Percentiles rank a stretch among this genome's conserved stretches.
Evolutionary conservation across 2,797 vertebrate species (phyloP).

Genomic region (Smutsia temminckii): DNA sequence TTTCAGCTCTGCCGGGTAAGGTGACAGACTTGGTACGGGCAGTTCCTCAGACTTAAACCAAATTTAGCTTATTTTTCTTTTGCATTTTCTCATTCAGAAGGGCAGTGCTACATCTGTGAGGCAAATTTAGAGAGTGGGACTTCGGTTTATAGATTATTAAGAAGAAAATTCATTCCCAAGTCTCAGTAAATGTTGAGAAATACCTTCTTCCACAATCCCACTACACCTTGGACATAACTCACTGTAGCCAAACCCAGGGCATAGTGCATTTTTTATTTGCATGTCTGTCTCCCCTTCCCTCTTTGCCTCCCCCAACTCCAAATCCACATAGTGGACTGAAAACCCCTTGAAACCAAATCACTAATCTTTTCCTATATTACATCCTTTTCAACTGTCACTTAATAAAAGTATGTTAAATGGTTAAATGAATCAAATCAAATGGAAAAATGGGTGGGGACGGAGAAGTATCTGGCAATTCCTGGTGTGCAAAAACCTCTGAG

Average conservation of each 20-base stretch:
- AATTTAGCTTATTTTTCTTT: background rate
- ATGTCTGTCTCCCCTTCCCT: background rate
- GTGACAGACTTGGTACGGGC: background rate
- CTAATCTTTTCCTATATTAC: background rate
- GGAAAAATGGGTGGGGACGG: background rate
- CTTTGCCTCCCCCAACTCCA: no score
- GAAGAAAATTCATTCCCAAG: background rate
- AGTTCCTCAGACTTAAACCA: background rate
- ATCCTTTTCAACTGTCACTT: background rate
- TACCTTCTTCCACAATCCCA: background rate
- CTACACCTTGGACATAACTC: background rate
- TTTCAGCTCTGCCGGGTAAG: background rate
- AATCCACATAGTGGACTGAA: background rate
- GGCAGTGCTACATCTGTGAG: background rate
- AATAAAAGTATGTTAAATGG: background rate
- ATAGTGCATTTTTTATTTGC: background rate
- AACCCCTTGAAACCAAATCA: background rate
- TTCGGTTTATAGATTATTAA: background rate
- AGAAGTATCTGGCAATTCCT: background rate
- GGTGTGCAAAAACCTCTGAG: background rate
- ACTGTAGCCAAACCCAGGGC: fast-evolving
- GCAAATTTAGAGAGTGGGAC: background rate
- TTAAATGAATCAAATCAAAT: background rate
- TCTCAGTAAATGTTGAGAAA: background rate
- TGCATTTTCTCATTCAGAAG: background rate